These are phyloP conservation scores for Amphipyra berbera DNA, from an alignment of 2,888 invertebrate genomes.

Conservation along the genomic window DNA sequence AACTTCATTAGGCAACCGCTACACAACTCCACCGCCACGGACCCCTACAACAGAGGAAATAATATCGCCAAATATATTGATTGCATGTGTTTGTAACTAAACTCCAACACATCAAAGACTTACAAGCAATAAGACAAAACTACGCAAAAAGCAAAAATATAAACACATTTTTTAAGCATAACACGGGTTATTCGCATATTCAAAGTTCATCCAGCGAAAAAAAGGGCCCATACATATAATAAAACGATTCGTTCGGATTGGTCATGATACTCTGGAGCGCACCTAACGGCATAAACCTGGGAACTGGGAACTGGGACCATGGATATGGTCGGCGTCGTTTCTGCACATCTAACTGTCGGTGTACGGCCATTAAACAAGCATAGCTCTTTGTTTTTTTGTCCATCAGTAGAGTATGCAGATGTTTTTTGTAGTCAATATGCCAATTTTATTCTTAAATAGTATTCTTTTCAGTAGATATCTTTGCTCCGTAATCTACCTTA, in stretches of 20 bases:
- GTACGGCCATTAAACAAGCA: constrained; percentile 53
- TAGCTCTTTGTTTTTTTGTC: no score
- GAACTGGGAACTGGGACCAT: constrained; percentile 67
- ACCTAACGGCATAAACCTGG: constrained; percentile 76
- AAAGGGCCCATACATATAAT: constrained; percentile 65
- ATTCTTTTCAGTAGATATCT: no score
- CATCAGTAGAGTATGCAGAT: no score
- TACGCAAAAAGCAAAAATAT: constrained; percentile 9
- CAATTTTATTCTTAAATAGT: no score
- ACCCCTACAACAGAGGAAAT: no score
- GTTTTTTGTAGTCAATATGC: no score
- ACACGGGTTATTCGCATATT: constrained; percentile 41
- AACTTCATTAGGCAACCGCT: no score
- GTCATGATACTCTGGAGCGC: constrained; percentile 68
- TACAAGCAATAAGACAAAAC: not conserved
- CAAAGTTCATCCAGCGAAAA: constrained; percentile 47
- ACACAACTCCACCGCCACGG: no score
- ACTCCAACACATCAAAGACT: not conserved
- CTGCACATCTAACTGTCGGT: constrained; percentile 67
- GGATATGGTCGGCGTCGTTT: constrained; percentile 66
- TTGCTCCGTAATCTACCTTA: no score
- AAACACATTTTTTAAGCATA: constrained; percentile 35
- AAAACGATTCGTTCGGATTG: constrained; percentile 74
- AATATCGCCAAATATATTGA: no score
- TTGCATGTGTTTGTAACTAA: no score